Evolutionary conservation across 2,113 vertebrate species (phyloP), one percentile per base, ranked within the genome.

Genomic region (Macroglossus sobrinus): DNA sequence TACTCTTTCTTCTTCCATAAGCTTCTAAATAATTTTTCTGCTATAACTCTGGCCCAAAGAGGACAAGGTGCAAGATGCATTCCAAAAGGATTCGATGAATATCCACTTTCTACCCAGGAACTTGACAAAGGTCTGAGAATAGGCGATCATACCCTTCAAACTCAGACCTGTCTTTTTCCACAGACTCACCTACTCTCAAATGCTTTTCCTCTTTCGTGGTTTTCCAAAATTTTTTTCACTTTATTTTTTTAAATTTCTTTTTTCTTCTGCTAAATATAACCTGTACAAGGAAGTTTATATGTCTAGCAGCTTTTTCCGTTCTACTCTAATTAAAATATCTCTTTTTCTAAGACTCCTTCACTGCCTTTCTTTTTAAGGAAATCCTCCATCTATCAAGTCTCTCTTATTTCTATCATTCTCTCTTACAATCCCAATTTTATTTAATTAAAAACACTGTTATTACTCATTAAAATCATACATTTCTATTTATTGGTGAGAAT

Each of bases 21-120:
- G 64, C 1, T 61, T 82, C 68, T 47, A 38, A 30, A 9, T 53
- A 4, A 16, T 78, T 50, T 71, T 4, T 11, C 3, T 89, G 19
- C 4, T 75, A 35, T 26, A 69, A 5, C 1, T 50, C 3, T 50
- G 16, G 11, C 5, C 5, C 50, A 45, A 0, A 5, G 18, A 64
- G 2, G 11, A 55, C 3, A 1, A n/a, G 50, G 16, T 50, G 16
- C 33, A 2, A 24, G 9, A 40, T 13, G 1, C 15, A 85, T 92
- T 69, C 64, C 40, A 35, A 69, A 81, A 18, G 21, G 7, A 40
- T 53, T 63, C 30, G 7, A 0, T 71, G 43, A 76, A 10, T 35
- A 40, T 30, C 26, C 13, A 75, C 1, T 55, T 1, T 9, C 10
- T n/a, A 3, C 22, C 50, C 22, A 78, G 30, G 72, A 7, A 38